phyloP scores from a whole-genome alignment of 2,888 invertebrate species.

The Drosophila robusta region DNA sequence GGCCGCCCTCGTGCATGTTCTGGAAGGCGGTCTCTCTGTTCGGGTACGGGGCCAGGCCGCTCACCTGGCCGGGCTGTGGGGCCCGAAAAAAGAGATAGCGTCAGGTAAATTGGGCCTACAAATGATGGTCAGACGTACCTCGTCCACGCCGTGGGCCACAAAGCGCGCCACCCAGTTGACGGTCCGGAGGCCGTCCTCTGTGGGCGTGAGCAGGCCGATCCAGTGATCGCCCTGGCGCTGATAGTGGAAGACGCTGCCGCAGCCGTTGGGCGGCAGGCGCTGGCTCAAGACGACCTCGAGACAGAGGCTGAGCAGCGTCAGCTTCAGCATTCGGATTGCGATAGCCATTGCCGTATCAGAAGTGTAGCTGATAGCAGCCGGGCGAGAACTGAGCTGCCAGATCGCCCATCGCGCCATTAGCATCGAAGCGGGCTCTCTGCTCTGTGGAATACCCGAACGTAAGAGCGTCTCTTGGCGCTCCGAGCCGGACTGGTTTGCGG shows the following conservation, averaged over 20 bases:
- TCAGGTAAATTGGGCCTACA: neutral
- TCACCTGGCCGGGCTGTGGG: constrained; percentile 39
- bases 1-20: constrained; percentile 46
- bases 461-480: constrained; percentile 2
- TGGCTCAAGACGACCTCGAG: constrained; percentile 32
- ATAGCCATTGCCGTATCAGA: constrained; percentile 38
- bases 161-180: constrained; percentile 50
- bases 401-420: constrained; percentile 4
- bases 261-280: constrained; percentile 50
- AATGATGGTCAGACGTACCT: constrained; percentile 21
- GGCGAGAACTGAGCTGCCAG: constrained; percentile 45
- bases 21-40: constrained; percentile 31
- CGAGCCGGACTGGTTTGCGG: constrained; percentile 46
- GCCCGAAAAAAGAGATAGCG: neutral
- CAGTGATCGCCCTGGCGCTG: constrained; percentile 27
- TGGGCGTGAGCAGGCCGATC: constrained; percentile 53
- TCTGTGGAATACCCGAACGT: constrained; percentile 35
- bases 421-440: constrained; percentile 9
- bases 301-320: constrained; percentile 33
- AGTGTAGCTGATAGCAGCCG: constrained; percentile 50
- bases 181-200: constrained; percentile 30
- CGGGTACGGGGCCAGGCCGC: constrained; percentile 52
- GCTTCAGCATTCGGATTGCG: neutral
- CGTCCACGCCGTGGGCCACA: constrained; percentile 15
- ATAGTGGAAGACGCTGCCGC: constrained; percentile 55